These are phyloP conservation scores for Eupeodes luniger DNA, from an alignment of 2,888 invertebrate species.

Conservation along the genomic window DNA sequence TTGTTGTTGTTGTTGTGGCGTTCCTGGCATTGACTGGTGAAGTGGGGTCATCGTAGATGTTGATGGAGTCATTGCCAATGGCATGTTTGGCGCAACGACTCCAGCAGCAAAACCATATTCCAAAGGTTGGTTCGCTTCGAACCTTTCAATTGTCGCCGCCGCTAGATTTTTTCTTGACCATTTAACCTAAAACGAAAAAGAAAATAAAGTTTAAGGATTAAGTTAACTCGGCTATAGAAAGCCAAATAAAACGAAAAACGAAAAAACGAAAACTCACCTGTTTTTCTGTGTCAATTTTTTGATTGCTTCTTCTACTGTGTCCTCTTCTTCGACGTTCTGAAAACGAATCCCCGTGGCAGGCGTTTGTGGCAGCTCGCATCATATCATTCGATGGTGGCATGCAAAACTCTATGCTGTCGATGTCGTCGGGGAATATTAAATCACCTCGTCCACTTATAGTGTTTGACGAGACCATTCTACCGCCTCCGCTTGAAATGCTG, in stretches of 20 bases:
- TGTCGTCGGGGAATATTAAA: conserved; percentile 82
- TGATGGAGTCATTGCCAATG: conserved; percentile 57
- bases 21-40: conserved; percentile 77
- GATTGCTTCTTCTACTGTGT: conserved; percentile 82
- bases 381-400: conserved; percentile 79
- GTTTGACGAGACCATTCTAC: conserved; percentile 78
- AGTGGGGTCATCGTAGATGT: conserved; percentile 55
- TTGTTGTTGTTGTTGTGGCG: conserved; percentile 79
- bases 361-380: conserved; percentile 79
- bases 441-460: conserved; percentile 80
- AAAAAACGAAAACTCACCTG: conserved; percentile 79
- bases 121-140: conserved; percentile 85
- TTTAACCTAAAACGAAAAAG: conserved; percentile 83
- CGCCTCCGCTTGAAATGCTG: conserved; percentile 76
- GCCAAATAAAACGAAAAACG: too few relatives aligned
- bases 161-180: conserved; percentile 88
- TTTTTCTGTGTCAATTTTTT: conserved; percentile 83
- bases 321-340: conserved; percentile 82
- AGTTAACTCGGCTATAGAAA: background rate
- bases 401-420: conserved; percentile 83
- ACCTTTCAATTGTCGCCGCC: conserved; percentile 88
- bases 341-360: conserved; percentile 81
- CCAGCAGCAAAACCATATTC: conserved; percentile 83
- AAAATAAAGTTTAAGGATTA: background rate
- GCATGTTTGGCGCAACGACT: conserved; percentile 80